These are phyloP conservation scores for Mayetiola destructor DNA, from an alignment of 2,888 invertebrate species.

Conservation along the genomic window DNA sequence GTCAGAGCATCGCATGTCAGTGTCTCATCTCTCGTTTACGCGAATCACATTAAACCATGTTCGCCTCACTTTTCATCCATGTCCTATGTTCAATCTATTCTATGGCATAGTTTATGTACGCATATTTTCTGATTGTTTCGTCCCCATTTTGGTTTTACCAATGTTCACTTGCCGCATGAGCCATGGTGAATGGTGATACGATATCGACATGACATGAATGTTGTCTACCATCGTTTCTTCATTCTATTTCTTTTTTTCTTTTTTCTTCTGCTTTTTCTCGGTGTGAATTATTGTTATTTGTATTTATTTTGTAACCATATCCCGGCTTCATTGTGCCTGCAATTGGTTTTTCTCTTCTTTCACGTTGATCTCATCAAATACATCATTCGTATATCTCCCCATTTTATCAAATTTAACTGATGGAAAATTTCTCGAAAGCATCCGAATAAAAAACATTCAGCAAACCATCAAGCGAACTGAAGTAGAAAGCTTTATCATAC, in stretches of 20 bases:
- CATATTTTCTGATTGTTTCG: conserved; percentile 1
- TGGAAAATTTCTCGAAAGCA: conserved; percentile 5
- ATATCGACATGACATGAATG: too few species aligned
- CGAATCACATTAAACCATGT: not conserved
- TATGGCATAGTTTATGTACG: too few species aligned
- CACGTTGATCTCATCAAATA: conserved; percentile 8
- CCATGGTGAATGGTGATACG: too few species aligned
- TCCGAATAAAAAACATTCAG: not conserved
- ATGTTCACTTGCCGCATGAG: not conserved
- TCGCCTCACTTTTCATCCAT: conserved; percentile 5
- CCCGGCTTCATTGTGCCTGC: not conserved
- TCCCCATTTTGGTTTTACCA: not conserved
- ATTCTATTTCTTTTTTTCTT: too few species aligned
- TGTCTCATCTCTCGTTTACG: not conserved
- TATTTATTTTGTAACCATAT: conserved; percentile 9
- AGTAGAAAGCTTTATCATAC: too few species aligned
- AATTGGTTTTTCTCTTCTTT: not conserved
- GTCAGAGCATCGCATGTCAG: conserved; percentile 8
- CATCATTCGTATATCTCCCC: conserved; percentile 13
- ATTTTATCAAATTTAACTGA: conserved; percentile 11
- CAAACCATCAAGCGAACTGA: not conserved
- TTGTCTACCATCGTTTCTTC: too few species aligned
- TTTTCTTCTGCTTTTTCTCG: not conserved
- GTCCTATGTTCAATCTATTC: too few species aligned
- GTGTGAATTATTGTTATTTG: conserved; percentile 8